phyloP scores from a whole-genome alignment of 2,888 invertebrate species.

The Leptopilina myrica region DNA sequence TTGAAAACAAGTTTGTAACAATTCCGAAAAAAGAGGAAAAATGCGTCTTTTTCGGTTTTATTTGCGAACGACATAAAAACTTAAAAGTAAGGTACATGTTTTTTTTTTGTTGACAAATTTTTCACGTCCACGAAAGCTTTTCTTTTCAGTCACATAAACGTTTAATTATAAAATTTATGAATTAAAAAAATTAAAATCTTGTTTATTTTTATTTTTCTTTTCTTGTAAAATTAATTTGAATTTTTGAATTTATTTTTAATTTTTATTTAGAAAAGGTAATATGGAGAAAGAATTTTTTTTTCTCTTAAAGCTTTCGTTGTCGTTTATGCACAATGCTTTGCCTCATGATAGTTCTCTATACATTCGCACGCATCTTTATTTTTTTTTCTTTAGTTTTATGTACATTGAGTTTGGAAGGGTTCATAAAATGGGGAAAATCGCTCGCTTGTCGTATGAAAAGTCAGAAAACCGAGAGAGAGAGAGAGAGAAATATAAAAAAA shows the following conservation, averaged over 20 bases:
- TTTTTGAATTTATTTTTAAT: background rate
- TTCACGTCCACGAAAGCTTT: slow-evolving; percentile 55
- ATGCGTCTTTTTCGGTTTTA: slow-evolving; percentile 64
- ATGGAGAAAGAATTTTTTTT: background rate
- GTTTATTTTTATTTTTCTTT: too few species aligned
- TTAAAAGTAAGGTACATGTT: slow-evolving; percentile 54
- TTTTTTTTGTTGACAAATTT: slow-evolving; percentile 44
- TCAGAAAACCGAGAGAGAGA: background rate
- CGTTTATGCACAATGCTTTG: slow-evolving; percentile 71
- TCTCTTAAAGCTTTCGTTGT: slow-evolving; percentile 57
- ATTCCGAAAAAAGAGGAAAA: slow-evolving; percentile 69
- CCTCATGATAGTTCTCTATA: slow-evolving; percentile 58
- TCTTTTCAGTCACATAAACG: background rate
- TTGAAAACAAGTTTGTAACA: slow-evolving; percentile 74
- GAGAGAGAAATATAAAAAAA: too few species aligned
- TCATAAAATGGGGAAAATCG: slow-evolving; percentile 28
- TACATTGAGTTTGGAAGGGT: slow-evolving; percentile 8
- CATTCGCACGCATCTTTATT: slow-evolving; percentile 47
- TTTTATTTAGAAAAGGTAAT: too few species aligned
- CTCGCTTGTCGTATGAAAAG: slow-evolving; percentile 3
- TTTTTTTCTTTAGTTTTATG: background rate
- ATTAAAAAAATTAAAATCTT: too few species aligned
- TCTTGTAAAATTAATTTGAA: background rate
- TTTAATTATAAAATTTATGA: too few species aligned
- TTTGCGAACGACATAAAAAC: slow-evolving; percentile 66